Percentiles rank a stretch among this genome's conserved stretches.
Conservation (phyloP, 2,888 invertebrate species). For the Tipula vernalis region DNA sequence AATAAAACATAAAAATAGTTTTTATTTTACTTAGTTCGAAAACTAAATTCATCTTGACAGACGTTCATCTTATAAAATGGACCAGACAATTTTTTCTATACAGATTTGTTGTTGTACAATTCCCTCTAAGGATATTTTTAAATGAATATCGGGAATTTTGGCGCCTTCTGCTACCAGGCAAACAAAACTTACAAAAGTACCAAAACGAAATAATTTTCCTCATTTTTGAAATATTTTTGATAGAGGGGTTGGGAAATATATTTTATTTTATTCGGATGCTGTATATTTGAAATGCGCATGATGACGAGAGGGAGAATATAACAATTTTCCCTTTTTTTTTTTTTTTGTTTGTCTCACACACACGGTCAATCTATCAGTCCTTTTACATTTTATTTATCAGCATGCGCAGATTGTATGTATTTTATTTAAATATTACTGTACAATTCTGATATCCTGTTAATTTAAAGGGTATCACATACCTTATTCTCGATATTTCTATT, state of each 20-base stretch:
- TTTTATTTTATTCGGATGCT: background rate
- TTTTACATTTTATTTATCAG: background rate
- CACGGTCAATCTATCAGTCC: background rate
- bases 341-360: background rate
- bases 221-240: background rate
- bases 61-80: background rate
- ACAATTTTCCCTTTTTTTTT: background rate
- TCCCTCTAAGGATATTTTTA: slow-evolving; percentile 9
- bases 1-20: background rate
- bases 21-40: background rate
- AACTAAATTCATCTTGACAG: background rate
- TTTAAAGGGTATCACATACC: slow-evolving; percentile 10
- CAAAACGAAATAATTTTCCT: background rate
- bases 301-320: background rate
- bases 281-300: background rate
- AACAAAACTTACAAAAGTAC: background rate
- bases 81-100: background rate
- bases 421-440: too few relatives aligned
- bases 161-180: slow-evolving; percentile 10
- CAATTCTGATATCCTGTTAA: background rate
- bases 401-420: background rate
- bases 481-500: background rate
- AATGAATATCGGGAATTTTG: slow-evolving; percentile 9
- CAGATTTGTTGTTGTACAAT: background rate
- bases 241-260: background rate